A percentile compares a stretch with the other conserved stretches of the same genome.
Conservation (phyloP, 2,113 vertebrate species). For the Scopus umbretta region DNA sequence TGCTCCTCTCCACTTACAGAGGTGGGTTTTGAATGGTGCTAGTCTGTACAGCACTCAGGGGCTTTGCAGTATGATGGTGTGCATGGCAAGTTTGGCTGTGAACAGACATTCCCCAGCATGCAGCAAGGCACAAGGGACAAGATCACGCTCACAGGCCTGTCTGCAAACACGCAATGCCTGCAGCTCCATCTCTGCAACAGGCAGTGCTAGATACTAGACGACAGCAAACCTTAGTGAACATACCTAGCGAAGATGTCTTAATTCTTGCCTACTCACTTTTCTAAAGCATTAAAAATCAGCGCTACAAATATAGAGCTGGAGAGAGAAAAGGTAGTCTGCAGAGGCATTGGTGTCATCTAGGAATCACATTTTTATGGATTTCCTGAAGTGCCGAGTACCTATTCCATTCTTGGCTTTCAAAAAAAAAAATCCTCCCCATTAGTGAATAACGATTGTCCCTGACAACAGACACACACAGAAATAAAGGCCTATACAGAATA, state of each 20-base stretch:
- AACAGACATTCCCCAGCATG: background rate
- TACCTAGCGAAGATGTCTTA: background rate
- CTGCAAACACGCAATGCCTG: fast-evolving
- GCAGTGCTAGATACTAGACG: background rate
- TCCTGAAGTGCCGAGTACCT: background rate
- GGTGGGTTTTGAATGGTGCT: background rate
- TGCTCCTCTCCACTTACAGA: background rate
- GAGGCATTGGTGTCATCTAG: background rate
- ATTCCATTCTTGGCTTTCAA: background rate
- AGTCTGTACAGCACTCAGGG: too few species aligned
- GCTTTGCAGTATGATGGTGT: background rate
- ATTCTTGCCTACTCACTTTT: background rate
- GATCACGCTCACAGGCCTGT: background rate
- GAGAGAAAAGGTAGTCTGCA: background rate
- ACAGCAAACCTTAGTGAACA: background rate
- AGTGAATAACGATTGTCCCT: background rate
- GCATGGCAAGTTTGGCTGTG: background rate
- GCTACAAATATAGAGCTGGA: background rate
- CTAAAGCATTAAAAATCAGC: background rate
- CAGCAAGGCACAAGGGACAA: background rate
- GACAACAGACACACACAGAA: background rate
- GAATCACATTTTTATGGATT: background rate
- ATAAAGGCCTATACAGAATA: background rate
- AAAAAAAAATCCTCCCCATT: background rate
- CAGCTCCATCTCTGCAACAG: background rate